Base-by-base conservation (phyloP, 2,113 vertebrate genomes). In the Chloropsis cyanopogon region DNA sequence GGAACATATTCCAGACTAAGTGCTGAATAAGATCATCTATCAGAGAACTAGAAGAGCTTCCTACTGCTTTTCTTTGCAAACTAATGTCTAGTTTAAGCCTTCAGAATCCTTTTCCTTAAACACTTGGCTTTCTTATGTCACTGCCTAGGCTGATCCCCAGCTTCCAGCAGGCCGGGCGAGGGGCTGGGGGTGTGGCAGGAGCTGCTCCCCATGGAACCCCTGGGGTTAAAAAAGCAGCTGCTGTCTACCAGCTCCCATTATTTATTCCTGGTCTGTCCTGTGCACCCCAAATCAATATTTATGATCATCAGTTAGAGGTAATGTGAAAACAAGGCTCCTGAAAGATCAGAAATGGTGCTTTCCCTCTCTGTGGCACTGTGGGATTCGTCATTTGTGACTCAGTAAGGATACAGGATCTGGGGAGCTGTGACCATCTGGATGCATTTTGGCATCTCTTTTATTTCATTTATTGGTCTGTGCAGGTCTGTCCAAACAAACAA, bases 1-100 rank as follows among this genome's bases (percentile, higher is more conserved):
- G 39, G 39, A 41, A 26, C 1, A 0, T 6, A 18, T 14, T 14
- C 21, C 14, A 56, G 23, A 2, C 0, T 4, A 44, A 61, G 29
- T 37, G 26, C 75, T 47, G 21, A 87, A 13, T 15, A 44, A 35
- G 9, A 24, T 23, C 26, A 19, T 59, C 14, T 41, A 10, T 31
- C 8, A 50, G 70, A 41, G 14, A 53, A 37, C 10, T 24, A 15
- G 19, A 49, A 35, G 9, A 75, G 57, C 20, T 52, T 70, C 23
- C 56, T 65, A 35, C 56, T 65, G 31, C 11, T 83, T 65, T 9
- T n/a, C 52, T 65, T 79, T 70, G 70, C 20, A 47, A 14, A 56
- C 44, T 12, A 29, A 49, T 54, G 37, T 42, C 15, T 37, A 56
- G 19, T 39, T 71, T 25, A 66, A 68, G 28, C 15, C 70, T 68